These are phyloP conservation scores for Ladona fulva DNA, from an alignment of 1,140 invertebrate species.

Conservation along the genomic window DNA sequence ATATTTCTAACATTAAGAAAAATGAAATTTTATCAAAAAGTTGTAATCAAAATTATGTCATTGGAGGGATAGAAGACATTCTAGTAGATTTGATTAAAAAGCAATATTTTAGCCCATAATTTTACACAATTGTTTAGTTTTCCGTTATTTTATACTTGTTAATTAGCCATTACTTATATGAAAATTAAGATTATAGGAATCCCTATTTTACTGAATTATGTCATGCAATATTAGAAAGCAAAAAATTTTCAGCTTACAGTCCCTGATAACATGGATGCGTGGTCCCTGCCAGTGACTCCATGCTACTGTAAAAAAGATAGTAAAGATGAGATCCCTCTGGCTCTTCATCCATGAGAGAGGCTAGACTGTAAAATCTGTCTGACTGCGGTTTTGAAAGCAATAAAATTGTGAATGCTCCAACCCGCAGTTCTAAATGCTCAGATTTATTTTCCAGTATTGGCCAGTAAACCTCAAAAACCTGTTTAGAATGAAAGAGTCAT, in stretches of 20 bases:
- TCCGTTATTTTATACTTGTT: too few relatives aligned
- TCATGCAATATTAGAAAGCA: background rate
- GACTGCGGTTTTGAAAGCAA: slow-evolving; percentile 49
- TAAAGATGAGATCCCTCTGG: slow-evolving; percentile 49
- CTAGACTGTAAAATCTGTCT: slow-evolving; percentile 53
- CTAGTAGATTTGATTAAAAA: too few relatives aligned
- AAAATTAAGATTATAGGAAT: too few relatives aligned
- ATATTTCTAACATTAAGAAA: too few relatives aligned
- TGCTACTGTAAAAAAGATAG: slow-evolving; percentile 60
- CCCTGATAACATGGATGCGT: slow-evolving; percentile 51
- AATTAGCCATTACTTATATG: too few relatives aligned
- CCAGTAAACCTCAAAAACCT: slow-evolving; percentile 53
- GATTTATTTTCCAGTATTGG: slow-evolving; percentile 57
- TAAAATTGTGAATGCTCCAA: slow-evolving; percentile 51
- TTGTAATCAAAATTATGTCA: too few relatives aligned
- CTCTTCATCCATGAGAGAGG: slow-evolving; percentile 55
- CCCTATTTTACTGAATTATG: background rate
- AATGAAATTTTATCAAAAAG: too few relatives aligned
- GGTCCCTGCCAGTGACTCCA: slow-evolving; percentile 55
- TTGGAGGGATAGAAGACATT: too few relatives aligned
- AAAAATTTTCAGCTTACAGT: slow-evolving; percentile 39
- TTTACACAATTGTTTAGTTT: too few relatives aligned
- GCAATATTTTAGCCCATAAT: too few relatives aligned
- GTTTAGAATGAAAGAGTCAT: background rate
- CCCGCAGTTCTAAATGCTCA: slow-evolving; percentile 54